Base-by-base conservation (phyloP, 1,140 invertebrate genomes). In the Heliconius melpomene region DNA sequence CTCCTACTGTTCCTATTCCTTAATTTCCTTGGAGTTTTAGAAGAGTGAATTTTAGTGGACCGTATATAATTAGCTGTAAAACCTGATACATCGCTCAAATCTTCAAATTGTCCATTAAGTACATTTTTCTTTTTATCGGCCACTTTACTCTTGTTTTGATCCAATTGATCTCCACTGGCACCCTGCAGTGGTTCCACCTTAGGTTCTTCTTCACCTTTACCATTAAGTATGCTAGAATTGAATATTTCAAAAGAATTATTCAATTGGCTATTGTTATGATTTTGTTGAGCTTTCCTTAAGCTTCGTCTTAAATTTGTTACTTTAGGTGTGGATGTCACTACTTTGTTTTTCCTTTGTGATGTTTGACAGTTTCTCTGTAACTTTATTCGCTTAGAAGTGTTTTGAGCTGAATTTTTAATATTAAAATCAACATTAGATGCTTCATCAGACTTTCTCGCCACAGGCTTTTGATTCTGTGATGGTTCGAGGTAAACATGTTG, bases 41-140 rank as follows among this genome's bases (percentile, higher is more conserved):
- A 88, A 26, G 85, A 88, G 70, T 89, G 86, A 18, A 91, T 76
- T 82, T 94, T 94, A 6, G 93, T 93, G 13, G 93, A 94, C 23
- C 92, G 85, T 16, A 94, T 94, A 77, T 94, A 94, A 78, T 92
- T 94, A 7, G 93, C 93, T 71, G 93, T 94, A 52, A 94, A 92
- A 3, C 93, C 93, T 60, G 93, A 94, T 16, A 94, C 88, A 88
- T 94, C 93, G 89, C 93, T 94, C 7, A 91, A 76, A 60, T 94
- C 92, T 74, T 94, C 93, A 89, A 89, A 93, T 46, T 90, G 84
- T 18, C 89, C 91, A 84, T 93, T 92, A 29, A 80, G 74, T 26
- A 80, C 78, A 86, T 79, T 85, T 80, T 89, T 91, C 36, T 79
- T 77, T 75, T 86, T 84, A 71, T 80, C 79, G 46, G 77, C 79